A percentile compares a stretch with the other conserved stretches of the same genome.
phyloP scores from a whole-genome alignment of 1,140 invertebrate species.

The Bilobella aurantiaca region DNA sequence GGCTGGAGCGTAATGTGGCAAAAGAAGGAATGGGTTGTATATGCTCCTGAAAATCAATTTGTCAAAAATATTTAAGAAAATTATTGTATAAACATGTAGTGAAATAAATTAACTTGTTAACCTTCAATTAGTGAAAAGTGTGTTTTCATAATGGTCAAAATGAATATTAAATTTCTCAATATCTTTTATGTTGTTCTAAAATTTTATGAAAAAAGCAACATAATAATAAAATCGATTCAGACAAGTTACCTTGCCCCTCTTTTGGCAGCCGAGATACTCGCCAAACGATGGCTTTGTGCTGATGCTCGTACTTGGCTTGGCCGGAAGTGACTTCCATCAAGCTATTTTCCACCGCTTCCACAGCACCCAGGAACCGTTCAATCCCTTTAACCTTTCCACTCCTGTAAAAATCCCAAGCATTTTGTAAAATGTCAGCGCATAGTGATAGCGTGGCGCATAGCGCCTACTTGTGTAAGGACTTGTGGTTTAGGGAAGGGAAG shows the following conservation, averaged over 20 bases:
- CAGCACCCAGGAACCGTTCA: conserved; percentile 82
- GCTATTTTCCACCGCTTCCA: conserved; percentile 80
- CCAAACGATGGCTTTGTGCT: conserved; percentile 95
- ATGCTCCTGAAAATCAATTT: conserved; percentile 62
- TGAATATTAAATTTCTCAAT: too few relatives aligned
- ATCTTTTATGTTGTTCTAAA: too few relatives aligned
- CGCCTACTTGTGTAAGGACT: background rate
- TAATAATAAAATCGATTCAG: background rate
- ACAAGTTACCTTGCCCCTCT: conserved; percentile 77
- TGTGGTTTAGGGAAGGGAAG: background rate
- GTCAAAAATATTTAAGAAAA: background rate
- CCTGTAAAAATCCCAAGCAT: conserved; percentile 49
- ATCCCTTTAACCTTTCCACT: conserved; percentile 89
- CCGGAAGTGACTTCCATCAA: conserved; percentile 96
- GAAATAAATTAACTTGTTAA: background rate
- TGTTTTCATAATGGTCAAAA: too few relatives aligned
- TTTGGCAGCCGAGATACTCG: conserved; percentile 90
- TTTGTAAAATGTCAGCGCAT: too few relatives aligned
- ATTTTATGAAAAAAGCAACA: too few relatives aligned
- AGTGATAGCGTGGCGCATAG: too few relatives aligned
- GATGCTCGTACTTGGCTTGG: conserved; percentile 98
- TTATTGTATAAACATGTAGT: background rate
- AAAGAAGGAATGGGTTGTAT: conserved; percentile 87
- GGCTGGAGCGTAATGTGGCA: conserved; percentile 87
- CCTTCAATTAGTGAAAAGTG: too few relatives aligned